Conservation (phyloP, 2,113 vertebrate genomes). For the Oxygymnocypris stewartii region DNA sequence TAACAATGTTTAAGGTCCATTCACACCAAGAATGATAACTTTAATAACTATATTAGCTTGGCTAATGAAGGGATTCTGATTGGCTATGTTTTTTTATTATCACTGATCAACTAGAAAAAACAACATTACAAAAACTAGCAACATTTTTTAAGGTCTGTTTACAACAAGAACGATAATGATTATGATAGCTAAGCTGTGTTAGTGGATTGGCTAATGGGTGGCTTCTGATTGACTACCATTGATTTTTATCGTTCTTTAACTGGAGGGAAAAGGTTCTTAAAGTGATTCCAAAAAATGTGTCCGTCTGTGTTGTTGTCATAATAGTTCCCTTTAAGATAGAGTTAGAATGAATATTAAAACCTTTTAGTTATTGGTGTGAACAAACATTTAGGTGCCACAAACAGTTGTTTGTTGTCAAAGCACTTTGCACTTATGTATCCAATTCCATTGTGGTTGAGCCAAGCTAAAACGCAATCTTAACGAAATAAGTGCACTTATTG, state of each 20-base stretch:
- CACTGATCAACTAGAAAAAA: not conserved
- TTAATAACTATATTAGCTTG: not conserved
- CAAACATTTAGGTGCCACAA: not conserved
- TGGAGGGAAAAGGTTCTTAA: not conserved
- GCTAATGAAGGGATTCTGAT: not conserved
- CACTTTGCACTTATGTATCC: not conserved
- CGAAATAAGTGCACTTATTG: constrained; percentile 12
- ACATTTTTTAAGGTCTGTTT: not conserved
- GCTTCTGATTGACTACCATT: not conserved
- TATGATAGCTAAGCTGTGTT: not conserved
- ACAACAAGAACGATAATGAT: not conserved
- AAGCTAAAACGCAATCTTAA: not conserved
- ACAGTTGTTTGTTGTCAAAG: not conserved
- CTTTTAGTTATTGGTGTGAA: not conserved
- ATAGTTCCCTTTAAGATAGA: no score
- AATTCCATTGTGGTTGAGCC: not conserved
- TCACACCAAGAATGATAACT: not conserved
- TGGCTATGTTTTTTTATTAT: not conserved
- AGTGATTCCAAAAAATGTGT: not conserved
- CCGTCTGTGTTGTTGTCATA: not conserved
- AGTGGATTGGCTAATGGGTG: not conserved
- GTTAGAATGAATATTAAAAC: no score
- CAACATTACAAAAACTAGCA: not conserved
- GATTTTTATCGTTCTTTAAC: not conserved
- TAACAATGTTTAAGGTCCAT: not conserved